Base-by-base conservation (phyloP, 2,797 vertebrate species). In the Urophycis tenuis region DNA sequence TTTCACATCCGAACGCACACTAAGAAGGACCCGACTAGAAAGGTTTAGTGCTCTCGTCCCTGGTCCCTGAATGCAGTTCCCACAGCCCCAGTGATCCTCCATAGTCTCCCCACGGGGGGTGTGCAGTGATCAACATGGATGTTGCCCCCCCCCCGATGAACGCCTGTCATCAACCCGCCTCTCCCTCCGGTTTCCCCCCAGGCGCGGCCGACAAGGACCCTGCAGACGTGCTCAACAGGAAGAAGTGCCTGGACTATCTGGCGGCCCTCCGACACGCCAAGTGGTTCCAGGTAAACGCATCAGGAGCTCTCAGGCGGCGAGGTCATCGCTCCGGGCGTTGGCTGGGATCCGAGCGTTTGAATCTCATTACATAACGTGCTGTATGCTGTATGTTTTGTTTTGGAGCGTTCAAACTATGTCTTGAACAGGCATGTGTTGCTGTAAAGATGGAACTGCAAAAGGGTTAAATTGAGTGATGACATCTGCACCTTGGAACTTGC, bases 241-340 rank as follows among this genome's bases (percentile, higher is more conserved):
- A 80, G 75, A 94, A 91, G 81, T 96, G 94, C 85, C 88, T 94
- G 9, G 93, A 95, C 79, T 91, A 93, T 25, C 89, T 96, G 82
- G 94, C 95, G 2, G 89, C 94, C 72, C 92, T 96, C 22, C 93
- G 94, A 72, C 94, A 94, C 0, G 94, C 95, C 74, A 96, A 95
- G 85, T 96, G 95, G 95, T 96, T 96, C 89, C 94, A 96, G 95
- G 95, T 96, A 87, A 86, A 86, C 30, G 39, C 76, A 15, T 29
- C 22, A 22, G 5, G 19, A 7, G 45, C 17, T 6, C 0, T 49
- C 45, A 19, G 22, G 3, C 5, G 45, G 19, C 45, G 17, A 49
- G 41, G 2, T 3, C 41, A 1, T 15, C 15, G 19, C 45, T 6
- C 45, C 7, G 19, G 19, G 19, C 7, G 9, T 60, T n/a, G 1